phyloP scores from a whole-genome alignment of 2,888 invertebrate species.

The Andrena marginata region DNA sequence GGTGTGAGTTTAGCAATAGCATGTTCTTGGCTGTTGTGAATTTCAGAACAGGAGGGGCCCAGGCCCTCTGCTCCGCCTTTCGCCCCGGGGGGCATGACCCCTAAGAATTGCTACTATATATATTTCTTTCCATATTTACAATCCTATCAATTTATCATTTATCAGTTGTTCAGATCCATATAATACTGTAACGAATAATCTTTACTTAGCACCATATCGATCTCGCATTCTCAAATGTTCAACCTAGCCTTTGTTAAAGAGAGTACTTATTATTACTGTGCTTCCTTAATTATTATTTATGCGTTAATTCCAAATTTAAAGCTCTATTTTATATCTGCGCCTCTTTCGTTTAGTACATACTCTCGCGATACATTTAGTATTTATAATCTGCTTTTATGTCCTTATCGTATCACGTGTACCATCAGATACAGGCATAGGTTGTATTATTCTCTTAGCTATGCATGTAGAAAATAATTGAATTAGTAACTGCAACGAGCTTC shows the following conservation, averaged over 20 bases:
- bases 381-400: slow-evolving; percentile 19
- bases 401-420: slow-evolving; percentile 30
- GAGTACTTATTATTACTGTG: slow-evolving; percentile 29
- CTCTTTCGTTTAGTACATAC: slow-evolving; percentile 6
- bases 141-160: slow-evolving; percentile 59
- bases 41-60: slow-evolving; percentile 82
- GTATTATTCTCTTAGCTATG: slow-evolving; percentile 18
- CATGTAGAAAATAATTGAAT: slow-evolving; percentile 42
- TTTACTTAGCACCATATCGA: slow-evolving; percentile 58
- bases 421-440: slow-evolving; percentile 21
- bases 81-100: slow-evolving; percentile 83
- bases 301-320: slow-evolving; percentile 45
- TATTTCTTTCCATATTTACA: slow-evolving; percentile 69
- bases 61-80: slow-evolving; percentile 82
- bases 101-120: slow-evolving; percentile 70
- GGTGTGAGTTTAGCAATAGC: slow-evolving; percentile 71
- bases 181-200: slow-evolving; percentile 66
- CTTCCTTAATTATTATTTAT: slow-evolving; percentile 41
- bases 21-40: slow-evolving; percentile 80
- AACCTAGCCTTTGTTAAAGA: slow-evolving; percentile 39
- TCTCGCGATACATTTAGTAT: slow-evolving; percentile 20
- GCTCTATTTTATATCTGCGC: slow-evolving; percentile 26
- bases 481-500: slow-evolving; percentile 58
- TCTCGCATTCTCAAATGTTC: slow-evolving; percentile 36
- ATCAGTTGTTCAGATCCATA: slow-evolving; percentile 61